Evolutionary conservation across 2,113 vertebrate species (phyloP).

Genomic region (Cyprinus carpio): DNA sequence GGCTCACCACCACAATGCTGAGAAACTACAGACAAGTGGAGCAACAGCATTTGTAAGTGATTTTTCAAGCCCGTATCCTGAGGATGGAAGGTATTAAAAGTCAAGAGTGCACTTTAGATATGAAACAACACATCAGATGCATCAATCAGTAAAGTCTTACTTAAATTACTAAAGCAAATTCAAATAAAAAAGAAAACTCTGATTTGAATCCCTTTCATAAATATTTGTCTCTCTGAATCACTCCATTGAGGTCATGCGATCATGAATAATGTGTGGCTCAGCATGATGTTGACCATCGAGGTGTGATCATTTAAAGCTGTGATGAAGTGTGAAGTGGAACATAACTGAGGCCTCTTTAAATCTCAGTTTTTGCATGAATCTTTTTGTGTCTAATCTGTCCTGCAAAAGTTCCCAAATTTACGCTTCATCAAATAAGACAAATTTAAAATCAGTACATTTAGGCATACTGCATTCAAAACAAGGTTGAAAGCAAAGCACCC

Average conservation of each 20-base stretch:
- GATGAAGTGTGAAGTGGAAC: neutral
- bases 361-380: neutral
- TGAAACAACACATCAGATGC: neutral
- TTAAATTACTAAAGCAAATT: constrained; percentile 3
- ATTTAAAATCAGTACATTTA: neutral
- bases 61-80: neutral
- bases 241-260: neutral
- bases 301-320: neutral
- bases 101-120: neutral
- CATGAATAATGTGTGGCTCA: neutral
- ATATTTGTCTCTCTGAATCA: neutral
- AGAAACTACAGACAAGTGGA: no score
- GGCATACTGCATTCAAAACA: neutral
- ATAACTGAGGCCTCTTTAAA: neutral
- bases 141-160: neutral
- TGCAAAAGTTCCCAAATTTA: neutral
- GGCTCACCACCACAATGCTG: neutral
- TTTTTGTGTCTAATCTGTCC: neutral
- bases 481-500: neutral
- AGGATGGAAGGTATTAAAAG: neutral
- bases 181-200: neutral
- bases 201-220: constrained; percentile 13
- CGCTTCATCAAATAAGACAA: neutral
- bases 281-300: neutral
- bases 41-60: neutral